These are phyloP conservation scores for Macroteleia sp. DNA, from an alignment of 2,888 invertebrate species.

Conservation along the genomic window DNA sequence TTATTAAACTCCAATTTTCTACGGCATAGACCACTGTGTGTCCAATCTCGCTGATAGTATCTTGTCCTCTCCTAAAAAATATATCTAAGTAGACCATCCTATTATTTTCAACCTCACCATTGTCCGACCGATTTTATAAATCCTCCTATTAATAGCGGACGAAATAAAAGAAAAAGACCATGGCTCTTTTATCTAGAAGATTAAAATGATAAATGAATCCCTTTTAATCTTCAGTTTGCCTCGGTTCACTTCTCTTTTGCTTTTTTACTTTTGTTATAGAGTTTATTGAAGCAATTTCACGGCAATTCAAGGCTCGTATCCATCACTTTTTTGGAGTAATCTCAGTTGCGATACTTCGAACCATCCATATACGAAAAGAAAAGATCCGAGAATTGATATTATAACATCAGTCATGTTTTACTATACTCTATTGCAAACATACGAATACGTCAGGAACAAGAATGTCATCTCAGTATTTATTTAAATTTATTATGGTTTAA, in stretches of 20 bases:
- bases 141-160: constrained; percentile 33
- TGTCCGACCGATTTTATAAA: constrained; percentile 16
- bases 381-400: no score
- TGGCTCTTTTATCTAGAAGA: constrained; percentile 8
- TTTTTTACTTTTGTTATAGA: constrained; percentile 9
- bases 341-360: no score
- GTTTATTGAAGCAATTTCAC: no score
- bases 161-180: constrained; percentile 13
- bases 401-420: no score
- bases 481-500: no score
- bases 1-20: not conserved
- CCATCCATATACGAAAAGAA: no score
- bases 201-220: constrained; percentile 27
- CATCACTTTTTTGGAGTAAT: no score
- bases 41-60: not conserved
- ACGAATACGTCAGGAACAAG: no score
- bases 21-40: not conserved
- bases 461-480: no score
- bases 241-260: constrained; percentile 4
- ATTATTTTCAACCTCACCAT: constrained; percentile 12
- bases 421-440: no score
- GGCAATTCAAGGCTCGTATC: no score
- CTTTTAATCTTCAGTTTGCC: constrained; percentile 17
- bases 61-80: constrained; percentile 9
- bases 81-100: constrained; percentile 38